Evolutionary conservation across 2,888 invertebrate species (phyloP).

Genomic region (Heliconius ethilla): DNA sequence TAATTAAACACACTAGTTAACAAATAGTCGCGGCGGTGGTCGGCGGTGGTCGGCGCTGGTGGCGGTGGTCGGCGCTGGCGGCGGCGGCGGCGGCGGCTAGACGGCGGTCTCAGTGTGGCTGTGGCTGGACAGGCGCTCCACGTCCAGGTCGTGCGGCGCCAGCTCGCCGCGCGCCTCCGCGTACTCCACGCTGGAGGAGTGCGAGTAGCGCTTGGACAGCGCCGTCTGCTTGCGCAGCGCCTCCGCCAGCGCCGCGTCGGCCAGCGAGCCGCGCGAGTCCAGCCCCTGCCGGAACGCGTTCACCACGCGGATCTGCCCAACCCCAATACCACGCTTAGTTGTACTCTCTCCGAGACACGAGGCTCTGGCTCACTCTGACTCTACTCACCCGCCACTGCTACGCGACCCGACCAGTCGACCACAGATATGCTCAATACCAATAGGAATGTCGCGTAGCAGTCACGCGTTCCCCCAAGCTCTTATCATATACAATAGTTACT

Average conservation of each 20-base stretch:
- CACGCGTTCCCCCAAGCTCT: conserved; percentile 22
- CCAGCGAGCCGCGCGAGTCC: conserved; percentile 96
- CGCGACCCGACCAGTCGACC: conserved; percentile 28
- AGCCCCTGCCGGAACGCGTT: conserved; percentile 99
- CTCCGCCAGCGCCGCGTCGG: conserved; percentile 95
- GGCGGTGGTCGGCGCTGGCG: conserved; percentile 39
- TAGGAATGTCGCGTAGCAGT: conserved; percentile 35
- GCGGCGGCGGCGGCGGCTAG: conserved; percentile 72
- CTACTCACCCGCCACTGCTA: conserved; percentile 30
- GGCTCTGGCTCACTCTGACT: conserved; percentile 37
- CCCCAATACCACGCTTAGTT: conserved; percentile 44
- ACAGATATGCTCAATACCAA: background rate
- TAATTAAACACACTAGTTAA: conserved; percentile 83
- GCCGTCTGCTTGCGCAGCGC: conserved; percentile 96
- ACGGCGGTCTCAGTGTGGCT: conserved; percentile 97
- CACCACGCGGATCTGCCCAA: conserved; percentile 98
- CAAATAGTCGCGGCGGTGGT: conserved; percentile 74
- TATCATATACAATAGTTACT: conserved; percentile 19
- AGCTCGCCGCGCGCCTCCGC: conserved; percentile 90
- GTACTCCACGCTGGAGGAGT: conserved; percentile 94
- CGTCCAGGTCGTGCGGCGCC: conserved; percentile 95
- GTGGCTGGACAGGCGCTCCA: conserved; percentile 95
- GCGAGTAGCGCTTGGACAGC: conserved; percentile 94
- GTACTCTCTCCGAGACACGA: conserved; percentile 40
- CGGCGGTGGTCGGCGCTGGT: conserved; percentile 41